Percentiles rank a stretch among this genome's conserved stretches.
These are phyloP conservation scores for Ceyx erithaca DNA, from an alignment of 2,797 vertebrate genomes.

Conservation along the genomic window DNA sequence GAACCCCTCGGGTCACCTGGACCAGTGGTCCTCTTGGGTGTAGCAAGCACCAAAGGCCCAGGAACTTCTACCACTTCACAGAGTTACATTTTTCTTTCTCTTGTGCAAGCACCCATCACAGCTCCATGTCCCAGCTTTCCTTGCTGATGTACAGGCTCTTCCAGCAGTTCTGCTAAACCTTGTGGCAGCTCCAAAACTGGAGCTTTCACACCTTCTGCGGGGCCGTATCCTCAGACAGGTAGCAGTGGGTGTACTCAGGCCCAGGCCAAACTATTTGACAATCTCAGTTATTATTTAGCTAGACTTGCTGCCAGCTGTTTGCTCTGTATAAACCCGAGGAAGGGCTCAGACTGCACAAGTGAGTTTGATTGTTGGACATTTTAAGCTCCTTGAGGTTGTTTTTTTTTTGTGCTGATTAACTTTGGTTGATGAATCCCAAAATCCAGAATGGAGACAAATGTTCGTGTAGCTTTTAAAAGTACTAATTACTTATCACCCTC, in stretches of 20 bases:
- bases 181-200: accelerated
- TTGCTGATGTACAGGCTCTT: accelerated
- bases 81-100: neutral
- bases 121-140: neutral
- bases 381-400: neutral
- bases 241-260: neutral
- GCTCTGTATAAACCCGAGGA: neutral
- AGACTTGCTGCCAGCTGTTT: neutral
- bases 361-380: neutral
- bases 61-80: accelerated
- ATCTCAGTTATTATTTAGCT: neutral
- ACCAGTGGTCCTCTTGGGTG: neutral
- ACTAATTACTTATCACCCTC: neutral
- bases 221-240: neutral
- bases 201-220: accelerated
- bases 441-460: neutral
- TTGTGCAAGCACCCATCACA: accelerated
- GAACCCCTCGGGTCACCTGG: neutral
- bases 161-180: neutral
- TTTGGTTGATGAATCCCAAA: neutral
- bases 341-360: neutral
- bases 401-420: neutral
- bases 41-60: neutral
- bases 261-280: neutral
- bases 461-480: neutral